Evolutionary conservation across 2,113 vertebrate species (phyloP).

Genomic region (Lophura nycthemera): DNA sequence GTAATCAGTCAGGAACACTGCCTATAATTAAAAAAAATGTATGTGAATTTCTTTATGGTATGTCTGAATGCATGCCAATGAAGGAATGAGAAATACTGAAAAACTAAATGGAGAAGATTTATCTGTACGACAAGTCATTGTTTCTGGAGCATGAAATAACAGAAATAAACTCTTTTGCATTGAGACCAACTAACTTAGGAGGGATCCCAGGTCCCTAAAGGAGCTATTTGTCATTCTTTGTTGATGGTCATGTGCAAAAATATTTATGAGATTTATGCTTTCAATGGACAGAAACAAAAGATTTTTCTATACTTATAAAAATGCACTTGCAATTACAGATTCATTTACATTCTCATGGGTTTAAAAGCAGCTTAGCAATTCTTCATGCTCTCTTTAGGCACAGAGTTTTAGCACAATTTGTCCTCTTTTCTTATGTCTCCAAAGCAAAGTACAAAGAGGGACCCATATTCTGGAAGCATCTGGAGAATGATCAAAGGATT

Average conservation of each 20-base stretch:
- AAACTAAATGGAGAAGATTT: not conserved
- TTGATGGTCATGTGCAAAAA: not conserved
- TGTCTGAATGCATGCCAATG: not conserved
- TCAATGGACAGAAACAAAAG: not conserved
- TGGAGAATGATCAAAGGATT: not conserved
- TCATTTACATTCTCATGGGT: not conserved
- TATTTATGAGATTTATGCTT: not conserved
- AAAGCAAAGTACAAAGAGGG: not conserved
- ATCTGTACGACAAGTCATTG: not conserved
- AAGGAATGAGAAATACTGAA: not conserved
- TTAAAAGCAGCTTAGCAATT: not conserved
- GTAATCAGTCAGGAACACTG: not conserved
- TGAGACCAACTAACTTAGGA: not conserved
- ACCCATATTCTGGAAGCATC: rapidly evolving
- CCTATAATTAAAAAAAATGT: not conserved
- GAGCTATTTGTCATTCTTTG: not conserved
- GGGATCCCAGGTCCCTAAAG: not conserved
- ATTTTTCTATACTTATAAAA: not conserved
- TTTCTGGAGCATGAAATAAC: not conserved
- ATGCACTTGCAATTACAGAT: not conserved
- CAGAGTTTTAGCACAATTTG: not conserved
- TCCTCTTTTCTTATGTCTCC: not conserved
- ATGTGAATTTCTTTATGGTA: not conserved
- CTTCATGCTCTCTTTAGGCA: not conserved
- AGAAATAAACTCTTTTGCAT: not conserved